Conservation (phyloP, 1,140 invertebrate species). For the Cheumatopsyche charites region DNA sequence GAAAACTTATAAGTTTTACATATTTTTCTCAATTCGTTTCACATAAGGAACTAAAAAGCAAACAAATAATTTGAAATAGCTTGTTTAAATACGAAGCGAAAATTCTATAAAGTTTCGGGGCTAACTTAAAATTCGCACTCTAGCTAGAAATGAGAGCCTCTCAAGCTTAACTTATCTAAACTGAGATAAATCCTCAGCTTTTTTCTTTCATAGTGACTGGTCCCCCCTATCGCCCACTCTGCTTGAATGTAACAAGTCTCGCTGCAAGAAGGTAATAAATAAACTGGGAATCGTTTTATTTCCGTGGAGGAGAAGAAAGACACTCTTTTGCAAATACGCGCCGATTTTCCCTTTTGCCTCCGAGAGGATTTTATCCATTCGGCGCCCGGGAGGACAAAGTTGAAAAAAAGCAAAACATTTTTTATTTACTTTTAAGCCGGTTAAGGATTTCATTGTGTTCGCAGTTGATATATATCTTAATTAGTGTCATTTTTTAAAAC, state of each 20-base stretch:
- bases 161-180: slow-evolving; percentile 24
- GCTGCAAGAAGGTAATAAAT: slow-evolving; percentile 23
- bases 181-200: slow-evolving; percentile 16
- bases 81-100: too few species aligned
- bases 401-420: too few species aligned
- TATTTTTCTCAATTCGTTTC: too few species aligned
- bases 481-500: slow-evolving; percentile 23
- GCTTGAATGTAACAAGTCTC: slow-evolving; percentile 18
- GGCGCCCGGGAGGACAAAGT: not conserved
- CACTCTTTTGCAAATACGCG: slow-evolving; percentile 6
- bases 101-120: too few species aligned
- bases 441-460: slow-evolving; percentile 4
- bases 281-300: slow-evolving; percentile 19
- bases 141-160: not conserved
- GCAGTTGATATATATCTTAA: slow-evolving; percentile 22
- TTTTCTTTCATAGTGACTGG: slow-evolving; percentile 1
- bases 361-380: not conserved
- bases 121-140: not conserved
- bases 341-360: slow-evolving; percentile 1
- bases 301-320: not conserved
- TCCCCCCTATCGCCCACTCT: not conserved
- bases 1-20: too few species aligned
- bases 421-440: not conserved
- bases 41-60: too few species aligned
- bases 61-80: too few species aligned